Conservation (phyloP, 2,113 vertebrate genomes). For the Hemiscyllium ocellatum region DNA sequence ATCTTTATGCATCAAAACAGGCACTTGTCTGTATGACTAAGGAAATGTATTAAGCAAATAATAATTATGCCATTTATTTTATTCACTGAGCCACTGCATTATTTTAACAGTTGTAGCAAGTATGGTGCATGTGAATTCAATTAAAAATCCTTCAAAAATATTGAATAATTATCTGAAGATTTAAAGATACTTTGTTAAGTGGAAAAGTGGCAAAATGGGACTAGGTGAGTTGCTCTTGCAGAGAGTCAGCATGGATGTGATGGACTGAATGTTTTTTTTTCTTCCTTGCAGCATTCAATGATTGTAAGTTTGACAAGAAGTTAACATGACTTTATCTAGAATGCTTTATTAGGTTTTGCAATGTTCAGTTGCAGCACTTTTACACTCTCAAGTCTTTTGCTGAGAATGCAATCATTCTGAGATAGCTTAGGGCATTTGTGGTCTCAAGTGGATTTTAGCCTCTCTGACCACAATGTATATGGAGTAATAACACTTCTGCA, state of each 20-base stretch:
- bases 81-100: neutral
- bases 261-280: no score
- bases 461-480: neutral
- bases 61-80: neutral
- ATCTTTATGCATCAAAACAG: neutral
- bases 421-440: neutral
- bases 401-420: neutral
- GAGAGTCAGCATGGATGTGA: no score
- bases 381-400: neutral
- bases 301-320: neutral
- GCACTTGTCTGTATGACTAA: neutral
- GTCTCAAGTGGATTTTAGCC: neutral
- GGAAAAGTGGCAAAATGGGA: no score
- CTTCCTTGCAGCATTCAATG: no score
- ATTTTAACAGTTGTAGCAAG: neutral
- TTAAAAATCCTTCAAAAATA: no score
- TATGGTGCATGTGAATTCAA: no score
- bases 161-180: no score
- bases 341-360: neutral
- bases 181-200: no score
- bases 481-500: neutral
- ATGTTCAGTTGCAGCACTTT: neutral
- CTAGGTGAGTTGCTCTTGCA: no score
- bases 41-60: neutral
- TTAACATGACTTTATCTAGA: neutral